Conservation (phyloP, 2,888 invertebrate species). For the Homarus gammarus region DNA sequence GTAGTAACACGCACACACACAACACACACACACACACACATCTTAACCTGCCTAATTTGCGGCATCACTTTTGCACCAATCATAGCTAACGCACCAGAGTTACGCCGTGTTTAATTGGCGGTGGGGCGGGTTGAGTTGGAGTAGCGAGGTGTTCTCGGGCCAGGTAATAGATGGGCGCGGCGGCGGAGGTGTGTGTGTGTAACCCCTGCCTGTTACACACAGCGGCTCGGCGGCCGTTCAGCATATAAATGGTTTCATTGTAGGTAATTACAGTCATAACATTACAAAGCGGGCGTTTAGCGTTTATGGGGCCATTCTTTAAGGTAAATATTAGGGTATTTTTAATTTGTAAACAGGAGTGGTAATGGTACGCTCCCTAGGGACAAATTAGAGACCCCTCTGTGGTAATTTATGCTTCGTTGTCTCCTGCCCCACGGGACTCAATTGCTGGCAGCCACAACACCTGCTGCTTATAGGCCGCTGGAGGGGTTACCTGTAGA, state of each 20-base stretch:
- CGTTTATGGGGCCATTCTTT: constrained; percentile 50
- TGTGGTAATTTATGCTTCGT: constrained; percentile 7
- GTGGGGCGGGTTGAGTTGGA: not conserved
- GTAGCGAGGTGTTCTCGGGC: not conserved
- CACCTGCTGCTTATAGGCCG: too few relatives aligned
- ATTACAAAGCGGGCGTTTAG: constrained; percentile 47
- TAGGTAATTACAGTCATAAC: constrained; percentile 59
- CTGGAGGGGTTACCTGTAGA: too few relatives aligned
- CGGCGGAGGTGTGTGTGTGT: not conserved
- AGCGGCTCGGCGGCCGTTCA: constrained; percentile 40
- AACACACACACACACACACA: too few relatives aligned
- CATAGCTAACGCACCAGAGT: not conserved
- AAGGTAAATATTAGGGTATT: constrained; percentile 57
- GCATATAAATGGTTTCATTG: constrained; percentile 67
- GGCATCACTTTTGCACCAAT: not conserved
- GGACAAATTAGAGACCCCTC: constrained; percentile 32
- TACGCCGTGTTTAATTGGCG: constrained; percentile 19
- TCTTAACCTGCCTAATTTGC: not conserved
- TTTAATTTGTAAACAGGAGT: constrained; percentile 55
- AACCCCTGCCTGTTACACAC: constrained; percentile 7
- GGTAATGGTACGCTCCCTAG: constrained; percentile 39
- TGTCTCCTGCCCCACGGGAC: not conserved
- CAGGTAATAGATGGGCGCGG: not conserved
- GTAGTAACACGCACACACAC: too few relatives aligned
- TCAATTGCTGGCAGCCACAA: too few relatives aligned